Evolutionary conservation across 2,797 vertebrate species (phyloP), one percentile per base, ranked within the genome.

Genomic region (Neopelma chrysocephalum): DNA sequence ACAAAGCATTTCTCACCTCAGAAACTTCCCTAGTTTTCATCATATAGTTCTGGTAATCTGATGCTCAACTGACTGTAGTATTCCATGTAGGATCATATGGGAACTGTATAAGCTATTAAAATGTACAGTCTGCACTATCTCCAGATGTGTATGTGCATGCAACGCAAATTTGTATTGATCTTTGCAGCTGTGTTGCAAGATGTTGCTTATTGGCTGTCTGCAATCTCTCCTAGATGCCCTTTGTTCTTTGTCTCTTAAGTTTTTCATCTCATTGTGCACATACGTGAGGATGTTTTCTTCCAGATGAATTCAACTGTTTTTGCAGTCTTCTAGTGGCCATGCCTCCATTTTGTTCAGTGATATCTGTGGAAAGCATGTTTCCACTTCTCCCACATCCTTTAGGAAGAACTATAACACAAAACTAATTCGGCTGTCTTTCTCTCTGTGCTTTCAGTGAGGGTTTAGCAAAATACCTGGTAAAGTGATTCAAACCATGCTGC

Each of bases 101-200:
- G 53, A 93, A 48, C 38, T 81, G 57, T 86, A 58, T 70, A 89
- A 85, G 58, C 73, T 8, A 7, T 82, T 88, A 81, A 87, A 83
- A 62, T 81, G 47, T 88, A 65, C 68, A 73, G 36, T 83, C 69
- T 94, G 72, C 54, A 26, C 34, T 75, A 40, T 76, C 65, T 94
- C 72, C 84, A 53, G 48, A 75, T 64, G 76, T 54, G 7, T 90
- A 17, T 86, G 72, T 79, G 62, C 6, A 29, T 85, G 78, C 79
- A 92, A 56, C 31, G 54, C 32, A 38, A 64, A 77, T 34, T 70
- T 77, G 66, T 72, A 88, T 23, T 79, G 70, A 76, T 82, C 54
- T 92, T 72, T 60, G 56, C 85, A 94, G 89, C 91, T 94, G 70
- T 72, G 54, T 79, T 69, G 62, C 77, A 70, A 90, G 82, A 73